These are phyloP conservation scores for Struthio camelus DNA, from an alignment of 2,113 vertebrate species.

Conservation along the genomic window DNA sequence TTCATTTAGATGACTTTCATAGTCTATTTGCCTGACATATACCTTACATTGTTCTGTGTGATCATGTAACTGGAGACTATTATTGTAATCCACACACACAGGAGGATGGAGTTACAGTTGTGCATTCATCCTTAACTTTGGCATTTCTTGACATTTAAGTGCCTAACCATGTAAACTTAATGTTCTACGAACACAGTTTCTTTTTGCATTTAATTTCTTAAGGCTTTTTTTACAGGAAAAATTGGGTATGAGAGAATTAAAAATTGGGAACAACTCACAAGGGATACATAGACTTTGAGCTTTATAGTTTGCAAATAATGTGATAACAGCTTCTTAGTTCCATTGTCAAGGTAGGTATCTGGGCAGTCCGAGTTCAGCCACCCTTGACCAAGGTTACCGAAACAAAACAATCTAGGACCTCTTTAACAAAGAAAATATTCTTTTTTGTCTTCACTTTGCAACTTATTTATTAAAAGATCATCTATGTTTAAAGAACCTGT, in stretches of 20 bases:
- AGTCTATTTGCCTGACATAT: not conserved
- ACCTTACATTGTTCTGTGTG: not conserved
- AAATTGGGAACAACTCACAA: not conserved
- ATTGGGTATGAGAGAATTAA: not conserved
- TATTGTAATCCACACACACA: not conserved
- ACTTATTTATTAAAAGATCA: not conserved
- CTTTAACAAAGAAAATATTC: not conserved
- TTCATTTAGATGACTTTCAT: not conserved
- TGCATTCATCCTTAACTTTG: not conserved
- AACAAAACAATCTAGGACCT: not conserved
- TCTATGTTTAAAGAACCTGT: not conserved
- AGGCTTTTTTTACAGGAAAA: not conserved
- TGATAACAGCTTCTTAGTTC: not conserved
- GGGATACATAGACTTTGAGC: fast-evolving
- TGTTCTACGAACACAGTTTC: not conserved
- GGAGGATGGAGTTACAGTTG: not conserved
- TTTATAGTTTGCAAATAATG: not conserved
- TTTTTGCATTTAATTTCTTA: not conserved
- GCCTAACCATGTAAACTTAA: not conserved
- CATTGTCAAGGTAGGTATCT: not conserved
- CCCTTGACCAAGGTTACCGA: not conserved
- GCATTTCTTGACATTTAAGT: not conserved
- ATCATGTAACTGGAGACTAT: not conserved
- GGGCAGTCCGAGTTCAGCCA: not conserved
- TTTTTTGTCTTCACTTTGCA: not conserved